phyloP scores from a whole-genome alignment of 2,888 invertebrate genomes.

The Cerastis rubricosa region DNA sequence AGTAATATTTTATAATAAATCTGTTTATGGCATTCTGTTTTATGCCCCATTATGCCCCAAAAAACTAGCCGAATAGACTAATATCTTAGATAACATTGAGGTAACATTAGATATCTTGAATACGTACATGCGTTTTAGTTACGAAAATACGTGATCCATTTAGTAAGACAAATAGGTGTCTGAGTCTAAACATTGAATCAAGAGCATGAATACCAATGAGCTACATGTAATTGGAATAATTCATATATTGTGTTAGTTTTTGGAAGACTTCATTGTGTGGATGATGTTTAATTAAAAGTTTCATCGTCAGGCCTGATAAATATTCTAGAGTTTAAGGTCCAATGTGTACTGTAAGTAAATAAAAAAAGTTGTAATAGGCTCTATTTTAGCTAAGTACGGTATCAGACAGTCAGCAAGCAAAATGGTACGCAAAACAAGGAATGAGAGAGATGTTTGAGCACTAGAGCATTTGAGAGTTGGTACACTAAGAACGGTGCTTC shows the following conservation, averaged over 20 bases:
- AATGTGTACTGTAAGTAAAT: no score
- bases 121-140: slow-evolving; percentile 1
- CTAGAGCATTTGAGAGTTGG: no score
- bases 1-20: no score
- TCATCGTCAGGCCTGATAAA: neutral
- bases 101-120: neutral
- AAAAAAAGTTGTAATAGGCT: no score
- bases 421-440: no score
- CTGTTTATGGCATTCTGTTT: neutral
- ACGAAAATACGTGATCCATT: slow-evolving; percentile 45
- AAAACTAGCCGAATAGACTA: neutral
- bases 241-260: slow-evolving; percentile 20
- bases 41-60: neutral
- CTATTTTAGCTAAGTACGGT: no score
- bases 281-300: neutral
- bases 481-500: no score
- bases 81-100: neutral
- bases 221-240: slow-evolving; percentile 14
- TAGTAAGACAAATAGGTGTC: slow-evolving; percentile 10
- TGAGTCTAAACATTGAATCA: neutral
- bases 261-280: neutral
- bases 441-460: no score
- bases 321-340: no score
- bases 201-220: slow-evolving; percentile 27
- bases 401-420: no score